Base-by-base conservation (phyloP, 2,888 invertebrate species). In the Athalia circularis region DNA sequence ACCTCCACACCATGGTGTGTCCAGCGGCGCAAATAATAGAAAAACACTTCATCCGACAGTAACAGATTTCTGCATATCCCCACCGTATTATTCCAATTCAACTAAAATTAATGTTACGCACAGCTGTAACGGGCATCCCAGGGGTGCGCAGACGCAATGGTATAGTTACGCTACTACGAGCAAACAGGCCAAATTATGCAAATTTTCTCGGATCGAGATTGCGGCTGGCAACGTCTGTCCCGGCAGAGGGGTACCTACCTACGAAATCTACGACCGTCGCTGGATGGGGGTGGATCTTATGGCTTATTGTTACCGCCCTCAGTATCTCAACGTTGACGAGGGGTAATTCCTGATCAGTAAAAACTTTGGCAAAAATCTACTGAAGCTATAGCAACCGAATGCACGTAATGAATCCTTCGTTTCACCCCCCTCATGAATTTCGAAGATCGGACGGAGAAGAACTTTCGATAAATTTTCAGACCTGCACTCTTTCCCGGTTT, bases 101-200 rank as follows among this genome's bases (percentile, higher is more conserved):
- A 59, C 47, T 8, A 59, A 13, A 72, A 72, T 59, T 72, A 47
- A 59, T 45, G 8, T 15, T 0, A 47, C 59, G 45, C 52, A 57
- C 13, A 59, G 47, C 59, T 47, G 13, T 59, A 59, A 47, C 11
- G 52, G 8, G 7, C 29, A 59, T 59, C 59, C 72, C 59, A 11
- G 3, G 13, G 72, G 57, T 8, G 29, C 59, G 11, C 11, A 52
- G 45, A 72, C 57, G 13, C 72, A 45, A 9, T 5, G 59, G 70
- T 45, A 29, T 29, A 72, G 59, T 72, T 72, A 59, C 59, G 47
- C 70, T 45, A 47, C 4, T 4, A n/a, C 45, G 47, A 59, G 59
- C 57, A 72, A 72, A 72, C 57, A 72, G 47, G 7, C 59, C 72
- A 59, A 72, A 72, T 72, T 72, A 72, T 72, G 72, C 47, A 72